Base-by-base conservation (phyloP, 2,888 invertebrate genomes). In the Orthosia gothica region DNA sequence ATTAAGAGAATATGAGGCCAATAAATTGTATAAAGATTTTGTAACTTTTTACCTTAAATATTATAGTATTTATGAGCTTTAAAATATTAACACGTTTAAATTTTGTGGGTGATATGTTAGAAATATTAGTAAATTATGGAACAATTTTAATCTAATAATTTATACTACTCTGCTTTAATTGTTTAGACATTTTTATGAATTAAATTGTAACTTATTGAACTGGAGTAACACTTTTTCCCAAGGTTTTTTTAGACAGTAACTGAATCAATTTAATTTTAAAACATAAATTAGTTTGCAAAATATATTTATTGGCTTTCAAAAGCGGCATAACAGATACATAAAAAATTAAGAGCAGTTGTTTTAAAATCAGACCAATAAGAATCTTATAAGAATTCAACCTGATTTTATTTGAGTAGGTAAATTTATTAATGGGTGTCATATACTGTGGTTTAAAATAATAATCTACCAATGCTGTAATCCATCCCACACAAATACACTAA, bases 401-500 rank as follows among this genome's bases (percentile, higher is more conserved):
- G 18, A 40, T 58, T 5, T 18, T 64, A 16, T 26, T 54, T 32
- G 0, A 78, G 23, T 4, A n/a, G 40, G 40, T 9, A 40, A 9
- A 62, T n/a, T 58, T 12, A 52, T 52, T 52, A 11, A 47, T 40
- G 20, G n/a, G 3, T 47, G 23, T 47, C 20, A 49, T 20, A 32
- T 18, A 26, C 13, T 55, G 45, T 1, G 15, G 18, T 59, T 52
- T n/a, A 20, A 1, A 78, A 59, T 40, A 64, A 70, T 40, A 26
- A 52, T 45, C 15, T 61, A 16, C 13, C 12, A 32, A 47, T 49
- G 50, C 11, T 57, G 12, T 50, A 62, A 68, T 61, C 13, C 55
- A 65, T 61, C 55, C 80, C 49, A 76, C 71, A 76, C 50, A 64
- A 76, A 76, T 71, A 83, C 23, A 72, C 72, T 62, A 79, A 84